Base-by-base conservation (phyloP, 2,113 vertebrate species). In the Perognathus longimembris region DNA sequence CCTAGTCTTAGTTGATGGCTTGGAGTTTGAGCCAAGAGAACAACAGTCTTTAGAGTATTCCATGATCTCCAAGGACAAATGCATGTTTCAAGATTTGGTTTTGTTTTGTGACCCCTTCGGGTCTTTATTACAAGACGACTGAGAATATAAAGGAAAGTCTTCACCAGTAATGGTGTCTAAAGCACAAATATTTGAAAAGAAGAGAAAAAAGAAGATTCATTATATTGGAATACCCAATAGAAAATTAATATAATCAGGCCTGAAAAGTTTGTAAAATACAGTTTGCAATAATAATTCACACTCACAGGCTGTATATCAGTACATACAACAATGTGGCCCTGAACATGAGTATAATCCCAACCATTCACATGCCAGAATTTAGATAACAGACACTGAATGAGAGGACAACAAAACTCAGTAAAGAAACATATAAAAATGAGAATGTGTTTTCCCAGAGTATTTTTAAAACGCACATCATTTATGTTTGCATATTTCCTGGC, bases 361-460 rank as follows among this genome's bases (percentile, higher is more conserved):
- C 99, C 99, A 99, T 99, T 99, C 98, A 99, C 99, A 99, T 99
- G 99, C 99, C 99, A 99, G 99, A 99, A 99, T 99, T 99, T 99
- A 99, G 99, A 99, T 99, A 99, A 99, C 98, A 99, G 98, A 99
- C 98, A 99, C 98, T 99, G 99, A 99, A 99, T 98, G 99, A 99
- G 98, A 99, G 98, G 98, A 98, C 99, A 98, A 98, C 98, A 97
- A 98, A 97, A 99, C 98, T 98, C 98, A 98, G 98, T 98, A 99
- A 99, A 99, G 98, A 99, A 99, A 98, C 98, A 98, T 98, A 98
- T 97, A 99, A 42, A 30, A 34, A 26, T 5, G 0, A 61, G 38
- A 66, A 70, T 18, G 40, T 17, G 34, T 21, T 36, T 38, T 21
- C 17, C 67, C 73, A 38, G 50, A 54, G 59, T 50, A 34, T 57